A percentile compares a stretch with the other conserved stretches of the same genome.
Evolutionary conservation across 2,113 vertebrate genomes (phyloP).

Genomic region (Myanophis thanlyinensis): DNA sequence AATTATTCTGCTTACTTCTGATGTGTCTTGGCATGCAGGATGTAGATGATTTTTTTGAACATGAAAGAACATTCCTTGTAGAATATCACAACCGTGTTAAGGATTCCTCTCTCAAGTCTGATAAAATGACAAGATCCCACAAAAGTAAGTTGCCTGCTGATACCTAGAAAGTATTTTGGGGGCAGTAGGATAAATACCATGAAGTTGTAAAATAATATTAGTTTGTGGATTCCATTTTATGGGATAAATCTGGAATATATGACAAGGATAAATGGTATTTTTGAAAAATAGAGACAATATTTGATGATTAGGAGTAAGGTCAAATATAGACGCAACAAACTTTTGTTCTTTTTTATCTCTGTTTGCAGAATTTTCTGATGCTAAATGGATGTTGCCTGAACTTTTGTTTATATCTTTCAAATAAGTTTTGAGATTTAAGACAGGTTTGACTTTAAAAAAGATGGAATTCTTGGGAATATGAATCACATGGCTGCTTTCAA

Average conservation of each 20-base stretch:
- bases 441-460: background rate
- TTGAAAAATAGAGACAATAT: background rate
- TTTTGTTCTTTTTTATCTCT: background rate
- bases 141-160: slow-evolving; percentile 83
- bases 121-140: slow-evolving; percentile 97
- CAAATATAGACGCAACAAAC: background rate
- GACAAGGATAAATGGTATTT: background rate
- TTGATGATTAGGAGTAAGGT: background rate
- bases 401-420: background rate
- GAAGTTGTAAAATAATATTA: background rate
- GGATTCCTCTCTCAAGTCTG: slow-evolving; percentile 93
- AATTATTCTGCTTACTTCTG: background rate
- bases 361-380: background rate
- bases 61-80: slow-evolving; percentile 97
- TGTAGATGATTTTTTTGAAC: slow-evolving; percentile 98
- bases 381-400: background rate
- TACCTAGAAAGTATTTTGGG: background rate
- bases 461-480: background rate
- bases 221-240: background rate
- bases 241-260: background rate
- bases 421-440: background rate
- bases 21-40: slow-evolving; percentile 76
- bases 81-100: slow-evolving; percentile 98
- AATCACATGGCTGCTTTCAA: background rate
- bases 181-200: background rate